Base-by-base conservation (phyloP, 2,113 vertebrate species). In the Thunnus thynnus region DNA sequence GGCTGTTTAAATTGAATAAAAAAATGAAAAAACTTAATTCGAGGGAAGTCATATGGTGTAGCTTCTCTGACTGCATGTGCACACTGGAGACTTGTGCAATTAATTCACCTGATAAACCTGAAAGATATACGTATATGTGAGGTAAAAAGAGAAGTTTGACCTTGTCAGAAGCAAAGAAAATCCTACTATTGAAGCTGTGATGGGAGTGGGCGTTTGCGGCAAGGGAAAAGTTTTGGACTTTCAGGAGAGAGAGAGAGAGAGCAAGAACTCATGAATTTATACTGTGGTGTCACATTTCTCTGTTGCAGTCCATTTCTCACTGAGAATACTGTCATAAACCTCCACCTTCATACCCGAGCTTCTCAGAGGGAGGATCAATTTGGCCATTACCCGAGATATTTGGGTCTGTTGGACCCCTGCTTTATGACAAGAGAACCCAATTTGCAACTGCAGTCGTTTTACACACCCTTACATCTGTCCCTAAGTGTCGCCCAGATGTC, bases 291-390 rank as follows among this genome's bases (percentile, higher is more conserved):
- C 78, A 88, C 86, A 85, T 89, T 83, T 47, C 71, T 83, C 77
- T 55, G 84, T 63, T 83, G 85, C 67, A 78, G 84, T 68, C 78
- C 86, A 84, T 90, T 86, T 83, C 78, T 92, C 81, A 82, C 72
- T 30, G 81, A 71, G 81, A 86, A 79, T 7, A 78, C 89, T 56
- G 85, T 92, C 87, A 85, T 80, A 88, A 89, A 85, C 83, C 74
- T 78, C 74, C 84, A 78, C 82, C 78, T 85, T 87, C 80, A 81
- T 82, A 82, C 56, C 67, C 1, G 7, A 18, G 77, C 74, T 83
- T 75, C 80, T 65, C 84, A 74, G 50, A 32, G 60, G 55, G 69
- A 68, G 78, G 85, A 92, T 89, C 91, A 90, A 87, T 86, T 80
- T 27, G 36, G 70, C 82, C 84, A 83, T 87, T 88, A 89, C 67